These are phyloP conservation scores for Eurytoma adleriae DNA, from an alignment of 2,888 invertebrate genomes.

Conservation along the genomic window DNA sequence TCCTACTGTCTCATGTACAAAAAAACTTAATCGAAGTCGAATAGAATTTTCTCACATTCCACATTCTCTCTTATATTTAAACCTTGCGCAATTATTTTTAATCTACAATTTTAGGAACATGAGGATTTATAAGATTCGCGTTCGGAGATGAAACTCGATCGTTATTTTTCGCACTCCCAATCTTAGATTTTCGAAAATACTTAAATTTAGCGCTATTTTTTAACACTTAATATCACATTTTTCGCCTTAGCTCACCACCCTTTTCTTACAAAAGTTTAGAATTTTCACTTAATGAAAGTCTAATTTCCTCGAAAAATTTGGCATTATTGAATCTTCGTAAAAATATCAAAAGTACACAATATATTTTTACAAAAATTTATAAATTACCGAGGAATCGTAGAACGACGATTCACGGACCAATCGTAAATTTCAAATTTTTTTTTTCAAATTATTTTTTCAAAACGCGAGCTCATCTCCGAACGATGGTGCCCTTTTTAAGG, in stretches of 20 bases:
- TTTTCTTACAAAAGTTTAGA: no score
- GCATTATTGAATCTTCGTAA: background rate
- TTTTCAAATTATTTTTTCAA: background rate
- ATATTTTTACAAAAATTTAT: no score
- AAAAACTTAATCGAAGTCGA: conserved; percentile 2
- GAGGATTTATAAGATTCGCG: conserved; percentile 56
- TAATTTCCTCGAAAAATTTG: background rate
- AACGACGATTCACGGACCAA: background rate
- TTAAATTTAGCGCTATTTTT: background rate
- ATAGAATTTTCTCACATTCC: conserved; percentile 14
- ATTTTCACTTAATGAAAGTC: no score
- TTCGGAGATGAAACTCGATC: conserved; percentile 34
- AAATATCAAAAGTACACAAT: background rate
- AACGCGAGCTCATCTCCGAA: conserved; percentile 6
- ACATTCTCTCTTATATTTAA: conserved; percentile 24
- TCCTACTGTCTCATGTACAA: conserved; percentile 8
- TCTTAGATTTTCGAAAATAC: background rate
- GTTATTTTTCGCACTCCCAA: background rate
- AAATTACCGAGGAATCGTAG: background rate
- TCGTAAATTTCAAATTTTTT: background rate
- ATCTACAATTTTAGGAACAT: conserved; percentile 62
- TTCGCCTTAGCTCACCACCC: background rate
- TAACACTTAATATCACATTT: conserved; percentile 12
- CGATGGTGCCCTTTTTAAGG: background rate
- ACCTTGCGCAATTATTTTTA: conserved; percentile 41